Base-by-base conservation (phyloP, 2,888 invertebrate genomes). In the Seira ritae region DNA sequence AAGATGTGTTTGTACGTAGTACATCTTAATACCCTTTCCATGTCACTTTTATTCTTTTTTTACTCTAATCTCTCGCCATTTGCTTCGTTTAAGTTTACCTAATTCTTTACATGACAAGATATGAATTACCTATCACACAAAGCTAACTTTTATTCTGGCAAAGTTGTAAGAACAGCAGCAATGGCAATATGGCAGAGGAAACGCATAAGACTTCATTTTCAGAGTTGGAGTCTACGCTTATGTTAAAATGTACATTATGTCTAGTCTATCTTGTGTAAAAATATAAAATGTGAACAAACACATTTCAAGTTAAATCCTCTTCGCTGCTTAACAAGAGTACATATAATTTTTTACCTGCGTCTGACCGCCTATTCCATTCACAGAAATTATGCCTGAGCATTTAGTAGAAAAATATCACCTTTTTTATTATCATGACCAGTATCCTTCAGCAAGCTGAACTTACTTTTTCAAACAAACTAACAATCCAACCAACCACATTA, bases 21-120 rank as follows among this genome's bases (percentile, higher is more conserved):
- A 10, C 71, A 79, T 72, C 79, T 79, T 79, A 79, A 79, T 79
- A 79, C 79, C 79, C 42, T 73, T 79, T 79, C 37, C 72, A 66
- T 79, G 79, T 79, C 79, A 72, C 68, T 68, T 79, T 67, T 60
- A 55, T 42, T 22, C 42, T 42, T 20, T 68, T 68, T 68, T n/a
- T 24, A 10, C 71, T 55, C 71, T 71, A 71, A 71, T 71, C 75
- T 67, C 67, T 66, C 72, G 19, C 67, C 66, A 72, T 79, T 79
- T 79, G 79, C 68, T 67, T 72, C 23, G 68, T 37, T 79, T 79
- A 66, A 79, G 66, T 79, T 75, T 67, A 79, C 71, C 66, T 50
- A 50, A 12, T 12, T 71, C 55, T 77, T 79, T 72, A 72, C 76
- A 24, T 76, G 6, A 42, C 15, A 12, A 12, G 6, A 12, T 6